Base-by-base conservation (phyloP, 2,888 invertebrate genomes). In the Cecidostiba fungosa region DNA sequence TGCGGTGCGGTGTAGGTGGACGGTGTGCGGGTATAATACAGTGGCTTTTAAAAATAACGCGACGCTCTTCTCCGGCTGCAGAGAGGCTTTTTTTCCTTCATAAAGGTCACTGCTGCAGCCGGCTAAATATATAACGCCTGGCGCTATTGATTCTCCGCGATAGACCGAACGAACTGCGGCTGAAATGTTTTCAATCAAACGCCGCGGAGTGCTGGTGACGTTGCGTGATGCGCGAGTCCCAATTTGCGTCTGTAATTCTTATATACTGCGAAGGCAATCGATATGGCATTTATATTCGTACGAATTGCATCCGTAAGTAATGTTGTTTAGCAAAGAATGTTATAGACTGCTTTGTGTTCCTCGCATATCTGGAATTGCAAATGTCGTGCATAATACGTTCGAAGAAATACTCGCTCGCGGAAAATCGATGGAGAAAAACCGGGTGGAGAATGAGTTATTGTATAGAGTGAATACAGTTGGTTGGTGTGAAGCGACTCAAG, bases 21-120 rank as follows among this genome's bases (percentile, higher is more conserved):
- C 66, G 29, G 12, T 14, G 26, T 1, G 66, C 12, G 62, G 62
- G 19, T n/a, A 12, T 12, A 66, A 69, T 69, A 54, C 19, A n/a
- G 16, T 29, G 19, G 70, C 8, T 10, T 29, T 70, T 39, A 70
- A n/a, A 70, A 36, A 70, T 70, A 70, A 10, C 36, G 59, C n/a
- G 50, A 19, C 36, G 36, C 19, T 36, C 36, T 39, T 70, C 36
- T 70, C 8, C 16, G n/a, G n/a, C 12, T 6, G 8, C 19, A 5
- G 19, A 36, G 70, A n/a, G 69, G 69, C 6, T 12, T 4, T 16
- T 32, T 39, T 19, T 36, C 19, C n/a, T 70, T 70, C 19, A n/a
- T 36, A 70, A 59, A 36, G 70, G 36, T 70, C 70, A 70, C 32
- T 36, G 70, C 36, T 70, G 70, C 19, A 50, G 14, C 19, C 36